Evolutionary conservation across 2,888 invertebrate species (phyloP).

Genomic region (Limnephilus rhombicus): DNA sequence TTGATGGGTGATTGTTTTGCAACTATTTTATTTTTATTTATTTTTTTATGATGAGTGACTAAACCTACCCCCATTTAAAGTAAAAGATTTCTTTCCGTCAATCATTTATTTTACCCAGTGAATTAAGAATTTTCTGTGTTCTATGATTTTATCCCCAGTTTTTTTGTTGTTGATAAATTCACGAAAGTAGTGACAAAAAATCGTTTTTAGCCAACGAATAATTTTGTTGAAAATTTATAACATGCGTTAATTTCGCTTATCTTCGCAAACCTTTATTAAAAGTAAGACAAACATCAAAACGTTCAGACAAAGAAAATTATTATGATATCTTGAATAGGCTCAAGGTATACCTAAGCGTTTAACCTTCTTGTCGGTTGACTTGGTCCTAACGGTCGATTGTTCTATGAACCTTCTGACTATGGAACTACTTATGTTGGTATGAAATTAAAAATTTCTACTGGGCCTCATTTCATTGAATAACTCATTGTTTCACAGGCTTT

Average conservation of each 20-base stretch:
- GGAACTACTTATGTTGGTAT: neutral
- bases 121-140: too few species aligned
- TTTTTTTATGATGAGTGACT: too few species aligned
- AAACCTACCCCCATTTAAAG: too few species aligned
- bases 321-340: neutral
- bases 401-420: neutral
- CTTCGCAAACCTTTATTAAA: neutral
- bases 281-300: neutral
- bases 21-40: too few species aligned
- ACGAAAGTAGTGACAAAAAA: neutral
- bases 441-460: neutral
- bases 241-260: neutral
- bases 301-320: neutral
- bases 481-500: neutral
- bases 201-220: neutral
- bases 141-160: neutral
- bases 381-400: conserved; percentile 1
- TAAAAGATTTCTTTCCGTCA: too few species aligned
- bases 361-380: neutral
- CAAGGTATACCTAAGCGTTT: neutral
- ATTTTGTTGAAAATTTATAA: neutral
- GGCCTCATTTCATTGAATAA: neutral
- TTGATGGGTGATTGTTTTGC: too few species aligned
- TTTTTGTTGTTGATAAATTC: neutral
- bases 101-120: too few species aligned